A percentile compares a stretch with the other conserved stretches of the same genome.
phyloP scores from a whole-genome alignment of 37 sponge, comb jelly and placozoan genomes.

The Halichondria panicea region DNA sequence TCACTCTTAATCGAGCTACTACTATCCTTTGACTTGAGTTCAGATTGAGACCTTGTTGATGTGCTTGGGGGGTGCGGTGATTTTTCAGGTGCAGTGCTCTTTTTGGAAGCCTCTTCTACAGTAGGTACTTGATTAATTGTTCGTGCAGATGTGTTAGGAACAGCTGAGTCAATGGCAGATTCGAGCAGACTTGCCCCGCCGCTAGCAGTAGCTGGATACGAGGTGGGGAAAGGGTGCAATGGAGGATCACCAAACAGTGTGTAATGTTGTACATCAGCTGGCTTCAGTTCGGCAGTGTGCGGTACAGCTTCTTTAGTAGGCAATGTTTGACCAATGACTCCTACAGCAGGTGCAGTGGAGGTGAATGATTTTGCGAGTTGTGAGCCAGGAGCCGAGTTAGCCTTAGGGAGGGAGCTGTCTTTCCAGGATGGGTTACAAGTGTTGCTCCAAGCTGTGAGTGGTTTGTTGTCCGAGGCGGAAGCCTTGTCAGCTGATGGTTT shows the following conservation, averaged over 20 bases:
- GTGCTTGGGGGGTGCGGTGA: not conserved
- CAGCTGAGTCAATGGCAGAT: constrained; percentile 28
- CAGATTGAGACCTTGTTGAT: no score
- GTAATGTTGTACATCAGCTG: not conserved
- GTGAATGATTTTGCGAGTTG: constrained; percentile 31
- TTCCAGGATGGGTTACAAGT: not conserved
- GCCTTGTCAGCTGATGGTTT: not conserved
- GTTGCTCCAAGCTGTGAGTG: constrained; percentile 18
- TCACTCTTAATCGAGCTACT: not conserved
- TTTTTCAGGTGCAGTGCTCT: not conserved
- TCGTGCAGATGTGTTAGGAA: not conserved
- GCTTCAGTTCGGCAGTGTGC: constrained; percentile 13
- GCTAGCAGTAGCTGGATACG: no score
- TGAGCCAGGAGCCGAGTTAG: constrained; percentile 46
- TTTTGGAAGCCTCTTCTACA: not conserved
- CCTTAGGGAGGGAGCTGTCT: not conserved
- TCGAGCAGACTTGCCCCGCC: constrained; percentile 25
- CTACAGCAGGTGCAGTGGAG: not conserved
- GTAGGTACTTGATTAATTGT: not conserved
- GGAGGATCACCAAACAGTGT: not conserved
- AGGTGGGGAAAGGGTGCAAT: not conserved
- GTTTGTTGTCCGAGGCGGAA: not conserved
- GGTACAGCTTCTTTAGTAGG: constrained; percentile 17
- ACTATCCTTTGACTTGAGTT: not conserved
- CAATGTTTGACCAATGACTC: no score